phyloP scores from a whole-genome alignment of 2,888 invertebrate species.

The Orthosia gothica region DNA sequence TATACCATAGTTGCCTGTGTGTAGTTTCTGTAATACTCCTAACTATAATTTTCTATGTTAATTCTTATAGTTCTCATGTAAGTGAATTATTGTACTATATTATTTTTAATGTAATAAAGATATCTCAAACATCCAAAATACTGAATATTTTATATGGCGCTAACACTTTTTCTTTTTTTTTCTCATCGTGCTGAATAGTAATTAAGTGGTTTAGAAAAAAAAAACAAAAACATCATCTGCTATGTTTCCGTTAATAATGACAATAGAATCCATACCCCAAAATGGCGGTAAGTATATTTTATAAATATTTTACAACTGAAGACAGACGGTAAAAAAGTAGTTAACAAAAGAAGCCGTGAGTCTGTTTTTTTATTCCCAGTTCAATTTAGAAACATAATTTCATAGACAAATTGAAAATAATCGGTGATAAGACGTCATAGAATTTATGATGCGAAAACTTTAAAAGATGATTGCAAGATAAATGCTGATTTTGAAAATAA shows the following conservation, averaged over 20 bases:
- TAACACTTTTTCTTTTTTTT: neutral
- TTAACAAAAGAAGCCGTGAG: constrained; percentile 49
- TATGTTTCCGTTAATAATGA: neutral
- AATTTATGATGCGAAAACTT: constrained; percentile 1
- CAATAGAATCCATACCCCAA: constrained; percentile 1
- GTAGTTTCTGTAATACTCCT: too few relatives aligned
- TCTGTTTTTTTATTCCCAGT: constrained; percentile 31
- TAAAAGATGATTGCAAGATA: neutral
- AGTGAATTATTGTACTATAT: too few relatives aligned
- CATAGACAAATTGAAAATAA: constrained; percentile 50
- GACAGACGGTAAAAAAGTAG: constrained; percentile 39
- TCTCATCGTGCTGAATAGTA: neutral
- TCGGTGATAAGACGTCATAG: constrained; percentile 14
- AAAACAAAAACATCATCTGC: neutral
- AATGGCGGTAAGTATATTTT: constrained; percentile 11
- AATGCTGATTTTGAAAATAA: neutral
- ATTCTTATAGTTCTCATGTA: too few relatives aligned
- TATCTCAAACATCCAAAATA: too few relatives aligned
- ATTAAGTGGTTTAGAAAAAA: constrained; percentile 18
- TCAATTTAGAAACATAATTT: constrained; percentile 49
- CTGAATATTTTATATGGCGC: too few relatives aligned
- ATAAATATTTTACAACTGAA: constrained; percentile 31
- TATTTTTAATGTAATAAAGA: too few relatives aligned
- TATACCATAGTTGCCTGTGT: too few relatives aligned
- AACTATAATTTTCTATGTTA: too few relatives aligned